Evolutionary conservation across 64 coral and sea anemone genomes (phyloP).

Genomic region (Pocillopora verrucosa): DNA sequence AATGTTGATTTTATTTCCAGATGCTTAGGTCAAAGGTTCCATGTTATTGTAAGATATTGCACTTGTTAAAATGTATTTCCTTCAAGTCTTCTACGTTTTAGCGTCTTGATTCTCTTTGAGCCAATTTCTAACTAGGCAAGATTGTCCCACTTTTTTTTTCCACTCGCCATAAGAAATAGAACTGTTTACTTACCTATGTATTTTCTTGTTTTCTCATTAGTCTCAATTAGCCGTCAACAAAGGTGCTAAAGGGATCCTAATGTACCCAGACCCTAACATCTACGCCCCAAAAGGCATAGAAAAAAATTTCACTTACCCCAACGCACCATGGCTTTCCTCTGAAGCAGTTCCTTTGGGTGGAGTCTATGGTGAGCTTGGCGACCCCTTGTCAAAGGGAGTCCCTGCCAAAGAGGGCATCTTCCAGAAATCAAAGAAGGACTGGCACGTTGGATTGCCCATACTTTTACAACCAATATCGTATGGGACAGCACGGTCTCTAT

Average conservation of each 20-base stretch:
- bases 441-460: background rate
- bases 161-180: background rate
- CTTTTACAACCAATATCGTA: conserved; percentile 71
- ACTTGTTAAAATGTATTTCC: no score
- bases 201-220: background rate
- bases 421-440: conserved; percentile 3
- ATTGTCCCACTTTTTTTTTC: no score
- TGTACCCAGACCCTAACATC: conserved; percentile 27
- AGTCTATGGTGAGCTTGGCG: conserved; percentile 3
- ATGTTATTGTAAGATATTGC: no score
- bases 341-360: conserved; percentile 35
- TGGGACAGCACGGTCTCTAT: conserved; percentile 13
- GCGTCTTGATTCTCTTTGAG: no score
- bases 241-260: conserved; percentile 45
- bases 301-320: conserved; percentile 48
- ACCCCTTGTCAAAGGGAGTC: conserved; percentile 26
- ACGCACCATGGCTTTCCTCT: conserved; percentile 31
- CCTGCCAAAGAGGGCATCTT: conserved; percentile 61
- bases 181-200: background rate
- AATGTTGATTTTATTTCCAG: no score
- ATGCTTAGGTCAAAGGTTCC: no score
- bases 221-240: background rate
- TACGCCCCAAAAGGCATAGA: conserved; percentile 29
- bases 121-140: no score
- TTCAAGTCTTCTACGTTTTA: no score